Percentiles rank a stretch among this genome's conserved stretches.
These are phyloP conservation scores for Bujurquina vittata DNA, from an alignment of 2,113 vertebrate species.

Conservation along the genomic window DNA sequence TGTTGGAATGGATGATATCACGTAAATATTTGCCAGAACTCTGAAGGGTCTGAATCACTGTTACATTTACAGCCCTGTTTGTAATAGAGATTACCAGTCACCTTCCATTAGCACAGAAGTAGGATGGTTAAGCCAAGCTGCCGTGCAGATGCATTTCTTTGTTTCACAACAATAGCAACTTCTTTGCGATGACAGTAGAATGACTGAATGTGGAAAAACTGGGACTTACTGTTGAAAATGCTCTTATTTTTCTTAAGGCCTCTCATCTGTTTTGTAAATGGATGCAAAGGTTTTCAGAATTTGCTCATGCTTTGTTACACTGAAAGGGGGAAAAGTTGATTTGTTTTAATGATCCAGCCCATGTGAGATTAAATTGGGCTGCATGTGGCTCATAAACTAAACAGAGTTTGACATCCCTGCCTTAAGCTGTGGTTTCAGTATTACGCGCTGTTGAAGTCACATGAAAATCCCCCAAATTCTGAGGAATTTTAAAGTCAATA, in stretches of 20 bases:
- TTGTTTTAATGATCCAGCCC: not conserved
- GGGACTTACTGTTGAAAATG: not conserved
- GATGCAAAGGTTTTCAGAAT: not conserved
- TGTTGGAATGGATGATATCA: not conserved
- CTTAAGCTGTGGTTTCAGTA: not conserved
- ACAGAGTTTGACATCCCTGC: not conserved
- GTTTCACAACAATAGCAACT: not conserved
- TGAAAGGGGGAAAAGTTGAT: not conserved
- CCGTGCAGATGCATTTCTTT: not conserved
- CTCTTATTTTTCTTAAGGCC: not conserved
- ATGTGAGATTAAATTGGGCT: slow-evolving; percentile 1
- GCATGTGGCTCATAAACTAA: not conserved
- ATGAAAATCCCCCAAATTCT: not conserved
- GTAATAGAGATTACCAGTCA: not conserved
- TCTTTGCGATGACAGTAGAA: slow-evolving; percentile 2
- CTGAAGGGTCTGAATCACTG: not conserved
- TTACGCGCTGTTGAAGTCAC: not conserved
- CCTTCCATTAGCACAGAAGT: not conserved
- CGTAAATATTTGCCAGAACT: not conserved
- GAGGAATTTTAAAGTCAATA: not conserved
- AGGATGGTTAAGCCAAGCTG: not conserved
- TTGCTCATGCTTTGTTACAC: not conserved
- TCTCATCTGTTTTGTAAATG: not conserved
- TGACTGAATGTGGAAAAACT: not conserved
- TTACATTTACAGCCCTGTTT: not conserved